phyloP scores from a whole-genome alignment of 2,888 invertebrate genomes.

The Drosophila vallismaia region DNA sequence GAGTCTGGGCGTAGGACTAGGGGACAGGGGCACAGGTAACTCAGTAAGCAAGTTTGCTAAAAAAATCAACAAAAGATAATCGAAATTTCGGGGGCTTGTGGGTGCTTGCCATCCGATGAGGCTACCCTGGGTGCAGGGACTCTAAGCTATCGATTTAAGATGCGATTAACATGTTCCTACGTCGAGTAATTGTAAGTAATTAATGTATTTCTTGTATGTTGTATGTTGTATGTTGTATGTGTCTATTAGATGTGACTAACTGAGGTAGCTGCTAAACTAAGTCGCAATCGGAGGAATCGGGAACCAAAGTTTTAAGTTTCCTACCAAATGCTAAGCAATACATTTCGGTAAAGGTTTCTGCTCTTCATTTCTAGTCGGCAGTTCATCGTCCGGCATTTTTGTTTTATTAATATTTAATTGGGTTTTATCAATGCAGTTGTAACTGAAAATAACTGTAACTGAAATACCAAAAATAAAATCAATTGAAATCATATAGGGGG shows the following conservation, averaged over 20 bases:
- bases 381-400: conserved; percentile 61
- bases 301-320: conserved; percentile 16
- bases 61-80: conserved; percentile 39
- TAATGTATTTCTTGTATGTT: conserved; percentile 13
- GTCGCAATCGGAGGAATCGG: conserved; percentile 28
- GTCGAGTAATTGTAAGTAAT: conserved; percentile 55
- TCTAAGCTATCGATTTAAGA: conserved; percentile 65
- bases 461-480: conserved; percentile 44
- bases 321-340: conserved; percentile 58
- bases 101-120: conserved; percentile 12
- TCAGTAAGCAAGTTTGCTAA: conserved; percentile 75
- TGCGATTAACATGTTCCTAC: conserved; percentile 78
- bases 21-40: conserved; percentile 64
- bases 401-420: conserved; percentile 11
- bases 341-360: conserved; percentile 51
- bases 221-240: conserved; percentile 17
- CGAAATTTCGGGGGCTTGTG: conserved; percentile 1
- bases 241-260: conserved; percentile 62
- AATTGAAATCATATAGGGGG: conserved; percentile 38
- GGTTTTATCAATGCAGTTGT: conserved; percentile 42
- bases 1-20: too few relatives aligned
- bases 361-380: conserved; percentile 56
- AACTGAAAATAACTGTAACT: conserved; percentile 25
- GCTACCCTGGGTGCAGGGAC: not conserved
- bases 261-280: conserved; percentile 57